Base-by-base conservation (phyloP, 2,888 invertebrate species). In the Allygus modestus region DNA sequence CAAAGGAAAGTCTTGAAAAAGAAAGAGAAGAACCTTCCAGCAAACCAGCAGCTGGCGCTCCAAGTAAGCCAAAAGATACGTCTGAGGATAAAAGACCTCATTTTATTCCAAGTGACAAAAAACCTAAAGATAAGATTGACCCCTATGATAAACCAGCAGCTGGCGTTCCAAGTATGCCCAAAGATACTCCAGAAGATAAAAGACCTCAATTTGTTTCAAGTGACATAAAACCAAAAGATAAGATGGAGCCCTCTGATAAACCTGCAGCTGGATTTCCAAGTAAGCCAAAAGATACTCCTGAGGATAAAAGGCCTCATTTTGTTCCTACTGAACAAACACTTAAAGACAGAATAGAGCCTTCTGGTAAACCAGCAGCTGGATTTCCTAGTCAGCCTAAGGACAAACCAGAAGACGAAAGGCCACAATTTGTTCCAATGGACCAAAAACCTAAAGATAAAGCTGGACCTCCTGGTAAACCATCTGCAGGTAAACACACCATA, bases 1-100 rank as follows among this genome's bases (percentile, higher is more conserved):
- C 82, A 5, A 31, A 46, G 15, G 65, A 82, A 41, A 82, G 15
- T n/a, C 82, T 69, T 17, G 69, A 82, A 26, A 43, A 73, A 20
- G n/a, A 73, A 73, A 73, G 41, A 41, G 43, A 41, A 41, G 77
- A 83, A 15, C 69, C 31, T 7, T 43, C 82, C 2, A 17, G 23
- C 0, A 65, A 15, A 41, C 77, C 79, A 26, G 77, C 79, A 26
- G 79, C 61, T n/a, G 46, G 79, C 20, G 43, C 43, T 41, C 58
- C 77, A 15, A 37, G 51, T n/a, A 26, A 75, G 37, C 84, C 58
- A n/a, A 77, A 65, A 28, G 46, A 79, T 15, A n/a, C 9, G 7
- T 69, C 46, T 12, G 65, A 46, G 1, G 65, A 65, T 65, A n/a
- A 31, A 17, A 65, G 31, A 31, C 26, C 28, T 31, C 65, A 26